phyloP scores from a whole-genome alignment of 2,797 vertebrate species.

The Sparidentex hasta region DNA sequence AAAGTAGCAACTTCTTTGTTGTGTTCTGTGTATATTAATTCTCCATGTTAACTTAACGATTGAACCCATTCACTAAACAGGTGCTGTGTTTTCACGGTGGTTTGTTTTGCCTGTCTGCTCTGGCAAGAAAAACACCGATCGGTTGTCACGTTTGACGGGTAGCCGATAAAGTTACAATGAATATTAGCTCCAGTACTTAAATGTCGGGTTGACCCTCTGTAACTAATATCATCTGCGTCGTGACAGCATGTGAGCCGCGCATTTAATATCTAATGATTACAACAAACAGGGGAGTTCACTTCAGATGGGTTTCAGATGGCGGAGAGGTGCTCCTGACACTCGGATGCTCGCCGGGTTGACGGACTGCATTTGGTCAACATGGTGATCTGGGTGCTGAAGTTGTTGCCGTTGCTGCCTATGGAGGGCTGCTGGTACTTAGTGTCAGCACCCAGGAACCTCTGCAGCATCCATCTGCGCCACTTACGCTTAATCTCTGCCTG shows the following conservation, averaged over 20 bases:
- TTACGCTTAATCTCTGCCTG: slow-evolving; percentile 96
- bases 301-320: slow-evolving; percentile 66
- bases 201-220: slow-evolving; percentile 24
- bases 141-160: slow-evolving; percentile 6
- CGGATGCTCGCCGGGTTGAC: slow-evolving; percentile 83
- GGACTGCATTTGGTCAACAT: slow-evolving; percentile 95
- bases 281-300: background rate
- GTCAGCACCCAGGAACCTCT: slow-evolving; percentile 89
- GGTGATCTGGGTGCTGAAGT: slow-evolving; percentile 96
- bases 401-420: slow-evolving; percentile 92
- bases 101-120: background rate
- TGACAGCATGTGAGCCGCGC: slow-evolving; percentile 20
- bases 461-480: slow-evolving; percentile 95
- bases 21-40: background rate
- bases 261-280: slow-evolving; percentile 12
- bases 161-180: slow-evolving; percentile 28
- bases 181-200: slow-evolving; percentile 31
- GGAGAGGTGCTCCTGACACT: slow-evolving; percentile 80
- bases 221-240: slow-evolving; percentile 25
- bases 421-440: slow-evolving; percentile 94
- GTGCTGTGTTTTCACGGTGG: background rate
- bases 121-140: slow-evolving; percentile 16
- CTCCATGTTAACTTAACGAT: background rate
- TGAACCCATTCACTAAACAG: slow-evolving; percentile 1
- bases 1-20: background rate